Percentiles rank a stretch among this genome's conserved stretches.
These are phyloP conservation scores for Cyprinodon variegatus DNA, from an alignment of 2,113 vertebrate species.

Conservation along the genomic window DNA sequence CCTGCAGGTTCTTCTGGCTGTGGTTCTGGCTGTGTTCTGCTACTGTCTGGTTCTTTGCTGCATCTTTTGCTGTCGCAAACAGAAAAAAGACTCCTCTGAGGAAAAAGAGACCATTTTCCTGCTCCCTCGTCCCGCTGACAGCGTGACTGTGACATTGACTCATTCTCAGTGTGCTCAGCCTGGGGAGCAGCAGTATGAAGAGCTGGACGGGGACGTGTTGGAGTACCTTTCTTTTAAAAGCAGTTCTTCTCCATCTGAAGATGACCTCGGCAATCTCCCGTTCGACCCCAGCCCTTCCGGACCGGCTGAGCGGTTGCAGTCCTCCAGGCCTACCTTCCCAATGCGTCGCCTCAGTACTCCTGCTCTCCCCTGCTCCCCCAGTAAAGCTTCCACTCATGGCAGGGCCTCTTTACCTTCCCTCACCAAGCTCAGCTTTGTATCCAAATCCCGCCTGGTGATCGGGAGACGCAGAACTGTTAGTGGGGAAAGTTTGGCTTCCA, in stretches of 20 bases:
- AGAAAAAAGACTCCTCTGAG: conserved; percentile 35
- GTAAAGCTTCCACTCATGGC: conserved; percentile 27
- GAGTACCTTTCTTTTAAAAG: conserved; percentile 65
- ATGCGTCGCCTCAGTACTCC: conserved; percentile 65
- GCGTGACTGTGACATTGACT: conserved; percentile 56
- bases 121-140: conserved; percentile 42
- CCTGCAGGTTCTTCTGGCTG: conserved; percentile 78
- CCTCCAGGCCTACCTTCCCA: conserved; percentile 41
- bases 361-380: conserved; percentile 21
- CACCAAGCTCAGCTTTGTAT: conserved; percentile 70
- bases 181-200: conserved; percentile 75
- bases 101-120: conserved; percentile 63
- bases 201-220: conserved; percentile 73
- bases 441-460: conserved; percentile 59
- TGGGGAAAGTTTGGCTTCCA: conserved; percentile 28
- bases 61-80: conserved; percentile 74
- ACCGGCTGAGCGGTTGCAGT: conserved; percentile 34
- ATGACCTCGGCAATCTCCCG: conserved; percentile 57
- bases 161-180: conserved; percentile 61
- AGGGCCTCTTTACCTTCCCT: conserved; percentile 74
- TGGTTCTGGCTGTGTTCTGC: conserved; percentile 80
- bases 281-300: conserved; percentile 39
- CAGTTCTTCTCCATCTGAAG: conserved; percentile 70
- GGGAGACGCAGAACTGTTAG: conserved; percentile 63
- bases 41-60: conserved; percentile 82